Conservation (phyloP, 2,888 invertebrate genomes). For the Hydroisotoma schaefferi region DNA sequence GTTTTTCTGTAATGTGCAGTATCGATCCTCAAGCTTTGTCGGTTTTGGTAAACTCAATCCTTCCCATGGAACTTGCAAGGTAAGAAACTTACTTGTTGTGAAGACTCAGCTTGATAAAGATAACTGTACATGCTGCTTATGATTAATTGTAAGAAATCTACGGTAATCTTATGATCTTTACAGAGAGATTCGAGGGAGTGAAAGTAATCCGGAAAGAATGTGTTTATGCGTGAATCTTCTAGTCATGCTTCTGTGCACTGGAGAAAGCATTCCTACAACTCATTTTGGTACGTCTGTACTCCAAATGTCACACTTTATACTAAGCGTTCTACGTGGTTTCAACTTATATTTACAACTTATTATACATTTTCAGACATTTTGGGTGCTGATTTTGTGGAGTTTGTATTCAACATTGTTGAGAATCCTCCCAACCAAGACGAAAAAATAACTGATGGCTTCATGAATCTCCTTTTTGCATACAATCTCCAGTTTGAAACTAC, state of each 20-base stretch:
- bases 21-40: constrained; percentile 75
- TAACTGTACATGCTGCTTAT: constrained; percentile 8
- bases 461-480: constrained; percentile 78
- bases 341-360: too few species aligned
- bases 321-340: too few species aligned
- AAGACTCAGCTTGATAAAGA: background rate
- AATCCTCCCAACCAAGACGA: constrained; percentile 76
- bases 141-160: constrained; percentile 1
- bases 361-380: constrained; percentile 73
- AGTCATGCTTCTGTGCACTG: constrained; percentile 86
- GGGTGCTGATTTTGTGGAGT: constrained; percentile 75
- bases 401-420: constrained; percentile 78
- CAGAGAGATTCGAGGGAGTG: constrained; percentile 74
- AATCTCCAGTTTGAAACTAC: constrained; percentile 72
- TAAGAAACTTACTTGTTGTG: constrained; percentile 51
- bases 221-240: constrained; percentile 78
- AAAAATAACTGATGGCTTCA: constrained; percentile 76
- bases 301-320: too few species aligned
- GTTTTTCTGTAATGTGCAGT: constrained; percentile 83
- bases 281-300: constrained; percentile 83
- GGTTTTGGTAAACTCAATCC: constrained; percentile 78
- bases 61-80: constrained; percentile 86
- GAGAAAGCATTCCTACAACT: constrained; percentile 80
- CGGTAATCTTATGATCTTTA: constrained; percentile 40
- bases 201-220: constrained; percentile 71